Percentiles rank a stretch among this genome's conserved stretches.
phyloP scores from a whole-genome alignment of 2,113 vertebrate species.

The Microcebus murinus region DNA sequence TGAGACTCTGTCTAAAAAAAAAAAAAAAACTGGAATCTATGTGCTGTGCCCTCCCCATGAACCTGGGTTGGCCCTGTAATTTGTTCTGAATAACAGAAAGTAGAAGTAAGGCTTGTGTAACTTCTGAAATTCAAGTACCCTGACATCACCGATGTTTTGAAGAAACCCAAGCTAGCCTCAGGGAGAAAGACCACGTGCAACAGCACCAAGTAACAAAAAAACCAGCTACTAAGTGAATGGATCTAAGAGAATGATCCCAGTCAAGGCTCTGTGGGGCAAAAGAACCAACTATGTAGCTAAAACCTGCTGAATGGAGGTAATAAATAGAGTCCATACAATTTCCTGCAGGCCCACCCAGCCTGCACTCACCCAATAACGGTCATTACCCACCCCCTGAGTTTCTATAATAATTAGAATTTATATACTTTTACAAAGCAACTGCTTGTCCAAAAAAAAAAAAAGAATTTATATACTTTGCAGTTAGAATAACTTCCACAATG shows the following conservation, averaged over 20 bases:
- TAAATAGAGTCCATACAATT: neutral
- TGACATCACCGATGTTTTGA: neutral
- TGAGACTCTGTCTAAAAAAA: too few relatives aligned
- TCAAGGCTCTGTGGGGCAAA: neutral
- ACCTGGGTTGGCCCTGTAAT: neutral
- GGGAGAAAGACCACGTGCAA: neutral
- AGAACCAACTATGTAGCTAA: neutral
- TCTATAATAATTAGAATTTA: neutral
- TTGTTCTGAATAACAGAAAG: constrained; percentile 5
- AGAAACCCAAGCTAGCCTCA: neutral
- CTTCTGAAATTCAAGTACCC: neutral
- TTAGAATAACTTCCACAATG: neutral
- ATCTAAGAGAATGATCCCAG: neutral
- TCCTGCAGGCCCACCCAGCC: neutral
- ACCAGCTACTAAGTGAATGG: neutral
- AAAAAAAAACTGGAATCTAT: neutral
- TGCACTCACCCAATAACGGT: neutral
- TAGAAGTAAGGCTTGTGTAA: neutral
- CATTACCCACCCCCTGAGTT: neutral
- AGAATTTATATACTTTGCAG: neutral
- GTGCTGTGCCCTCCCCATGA: neutral
- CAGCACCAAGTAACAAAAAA: neutral
- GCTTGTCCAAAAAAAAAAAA: too few relatives aligned
- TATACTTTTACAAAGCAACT: too few relatives aligned
- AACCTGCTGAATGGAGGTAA: neutral